These are phyloP conservation scores for Notodonta dromedarius DNA, from an alignment of 2,888 invertebrate genomes.

Conservation along the genomic window DNA sequence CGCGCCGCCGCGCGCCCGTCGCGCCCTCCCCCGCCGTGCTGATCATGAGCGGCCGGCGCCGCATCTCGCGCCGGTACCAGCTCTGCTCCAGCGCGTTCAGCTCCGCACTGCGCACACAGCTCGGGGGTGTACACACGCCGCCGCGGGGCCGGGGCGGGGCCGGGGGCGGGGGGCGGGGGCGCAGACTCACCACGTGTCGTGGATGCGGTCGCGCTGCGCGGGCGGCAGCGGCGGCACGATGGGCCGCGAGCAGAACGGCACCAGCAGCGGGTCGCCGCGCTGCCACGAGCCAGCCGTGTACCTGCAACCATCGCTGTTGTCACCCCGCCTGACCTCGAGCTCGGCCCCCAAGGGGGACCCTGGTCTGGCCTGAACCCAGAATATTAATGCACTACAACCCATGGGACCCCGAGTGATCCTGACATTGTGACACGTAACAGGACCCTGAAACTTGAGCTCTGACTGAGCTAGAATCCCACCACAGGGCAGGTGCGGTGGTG, in stretches of 20 bases:
- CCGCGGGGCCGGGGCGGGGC: background rate
- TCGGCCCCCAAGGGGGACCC: no score
- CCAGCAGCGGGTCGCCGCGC: slow-evolving; percentile 62
- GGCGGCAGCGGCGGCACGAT: slow-evolving; percentile 58
- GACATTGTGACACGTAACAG: no score
- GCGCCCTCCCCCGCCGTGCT: slow-evolving; percentile 77
- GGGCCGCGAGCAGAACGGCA: slow-evolving; percentile 52
- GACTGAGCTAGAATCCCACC: no score
- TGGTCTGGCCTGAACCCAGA: no score
- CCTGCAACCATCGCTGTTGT: background rate
- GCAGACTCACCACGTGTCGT: slow-evolving; percentile 43
- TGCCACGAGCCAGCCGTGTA: slow-evolving; percentile 74
- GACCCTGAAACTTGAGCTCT: no score
- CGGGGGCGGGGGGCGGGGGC: background rate
- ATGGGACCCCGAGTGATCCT: no score
- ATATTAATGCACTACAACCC: no score
- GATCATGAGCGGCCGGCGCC: slow-evolving; percentile 89
- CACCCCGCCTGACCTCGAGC: no score
- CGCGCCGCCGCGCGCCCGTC: slow-evolving; percentile 40
- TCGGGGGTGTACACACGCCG: background rate
- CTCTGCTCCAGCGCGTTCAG: slow-evolving; percentile 84
- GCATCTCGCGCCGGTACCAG: slow-evolving; percentile 90
- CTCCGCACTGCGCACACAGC: slow-evolving; percentile 60
- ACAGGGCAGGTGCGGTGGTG: background rate
- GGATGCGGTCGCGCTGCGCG: slow-evolving; percentile 38